These are phyloP conservation scores for Epirrhoe alternata DNA, from an alignment of 2,888 invertebrate genomes.

Conservation along the genomic window DNA sequence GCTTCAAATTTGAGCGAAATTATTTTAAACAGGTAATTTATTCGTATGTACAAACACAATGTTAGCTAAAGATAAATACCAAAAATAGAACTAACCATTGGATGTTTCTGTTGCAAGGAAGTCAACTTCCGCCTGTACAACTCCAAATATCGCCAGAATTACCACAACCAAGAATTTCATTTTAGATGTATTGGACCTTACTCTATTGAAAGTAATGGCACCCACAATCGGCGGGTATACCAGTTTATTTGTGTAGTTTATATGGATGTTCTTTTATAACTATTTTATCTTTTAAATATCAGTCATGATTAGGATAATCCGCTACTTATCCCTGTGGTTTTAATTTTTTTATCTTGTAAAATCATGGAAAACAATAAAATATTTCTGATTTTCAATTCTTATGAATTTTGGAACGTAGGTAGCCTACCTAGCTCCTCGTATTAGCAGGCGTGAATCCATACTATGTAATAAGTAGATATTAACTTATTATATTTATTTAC, in stretches of 20 bases:
- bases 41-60: too few relatives aligned
- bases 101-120: conserved; percentile 26
- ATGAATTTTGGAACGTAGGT: too few relatives aligned
- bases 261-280: conserved; percentile 7
- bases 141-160: conserved; percentile 31
- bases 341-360: conserved; percentile 14
- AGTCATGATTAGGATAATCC: conserved; percentile 19
- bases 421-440: too few relatives aligned
- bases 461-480: too few relatives aligned
- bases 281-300: conserved; percentile 7
- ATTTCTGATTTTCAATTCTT: too few relatives aligned
- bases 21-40: too few relatives aligned
- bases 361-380: too few relatives aligned
- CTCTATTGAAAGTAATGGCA: neutral
- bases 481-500: too few relatives aligned
- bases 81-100: conserved; percentile 26
- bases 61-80: neutral
- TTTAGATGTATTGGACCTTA: conserved; percentile 2
- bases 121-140: conserved; percentile 28
- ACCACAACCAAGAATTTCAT: conserved; percentile 36
- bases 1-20: neutral
- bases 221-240: neutral
- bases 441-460: too few relatives aligned
- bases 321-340: conserved; percentile 4
- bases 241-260: neutral